Conservation (phyloP, 2,797 vertebrate genomes). For the Bradypodion pumilum region DNA sequence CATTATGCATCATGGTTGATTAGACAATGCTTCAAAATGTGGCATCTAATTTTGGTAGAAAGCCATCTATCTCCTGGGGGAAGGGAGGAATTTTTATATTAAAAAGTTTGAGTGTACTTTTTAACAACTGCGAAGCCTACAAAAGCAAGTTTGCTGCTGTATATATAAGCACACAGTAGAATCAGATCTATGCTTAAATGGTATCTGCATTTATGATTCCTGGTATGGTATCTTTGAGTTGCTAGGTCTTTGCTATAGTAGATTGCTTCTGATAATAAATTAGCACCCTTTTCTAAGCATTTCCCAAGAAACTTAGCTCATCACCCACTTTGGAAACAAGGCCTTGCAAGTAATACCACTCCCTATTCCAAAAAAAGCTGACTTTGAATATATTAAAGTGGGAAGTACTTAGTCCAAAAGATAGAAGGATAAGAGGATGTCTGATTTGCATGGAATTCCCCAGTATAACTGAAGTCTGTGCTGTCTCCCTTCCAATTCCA, state of each 20-base stretch:
- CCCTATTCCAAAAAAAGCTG: neutral
- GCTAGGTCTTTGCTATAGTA: neutral
- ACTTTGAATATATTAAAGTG: neutral
- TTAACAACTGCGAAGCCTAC: slow-evolving; percentile 14
- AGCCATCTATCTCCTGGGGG: neutral
- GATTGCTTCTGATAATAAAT: neutral
- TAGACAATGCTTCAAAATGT: neutral
- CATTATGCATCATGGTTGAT: neutral
- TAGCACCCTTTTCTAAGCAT: neutral
- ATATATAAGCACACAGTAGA: neutral
- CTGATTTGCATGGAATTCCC: neutral
- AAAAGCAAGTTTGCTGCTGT: slow-evolving; percentile 11
- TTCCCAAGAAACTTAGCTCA: neutral
- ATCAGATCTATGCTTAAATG: neutral
- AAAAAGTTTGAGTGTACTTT: neutral
- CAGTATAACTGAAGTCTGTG: neutral
- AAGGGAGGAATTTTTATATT: slow-evolving; percentile 16
- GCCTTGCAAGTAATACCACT: neutral
- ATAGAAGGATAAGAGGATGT: neutral
- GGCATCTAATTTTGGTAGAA: slow-evolving; percentile 25
- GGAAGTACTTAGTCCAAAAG: neutral
- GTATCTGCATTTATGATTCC: neutral
- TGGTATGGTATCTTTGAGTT: neutral
- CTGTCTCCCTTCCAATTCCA: neutral
- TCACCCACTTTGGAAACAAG: neutral